phyloP scores from a whole-genome alignment of 2,797 vertebrate species.

The Alfaro cultratus region DNA sequence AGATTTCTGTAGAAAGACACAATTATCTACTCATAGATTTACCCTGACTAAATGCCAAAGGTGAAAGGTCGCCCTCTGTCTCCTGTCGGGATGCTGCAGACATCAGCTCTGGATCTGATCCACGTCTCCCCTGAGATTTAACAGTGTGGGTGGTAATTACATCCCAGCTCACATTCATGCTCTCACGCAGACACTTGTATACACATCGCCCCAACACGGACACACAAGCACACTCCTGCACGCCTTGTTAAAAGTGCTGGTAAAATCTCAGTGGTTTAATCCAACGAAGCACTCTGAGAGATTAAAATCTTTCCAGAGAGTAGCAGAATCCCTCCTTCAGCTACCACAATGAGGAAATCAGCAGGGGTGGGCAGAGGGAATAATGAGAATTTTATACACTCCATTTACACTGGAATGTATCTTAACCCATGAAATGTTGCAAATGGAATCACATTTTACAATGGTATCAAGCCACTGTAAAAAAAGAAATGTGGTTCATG shows the following conservation, averaged over 20 bases:
- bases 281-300: conserved; percentile 41
- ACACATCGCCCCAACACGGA: conserved; percentile 13
- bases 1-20: conserved; percentile 19
- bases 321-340: conserved; percentile 26
- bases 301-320: conserved; percentile 40
- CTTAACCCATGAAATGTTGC: conserved; percentile 15
- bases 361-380: conserved; percentile 45
- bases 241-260: conserved; percentile 11
- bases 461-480: conserved; percentile 5
- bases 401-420: conserved; percentile 55
- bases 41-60: conserved; percentile 38
- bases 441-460: conserved; percentile 6
- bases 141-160: conserved; percentile 69
- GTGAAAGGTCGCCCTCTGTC: conserved; percentile 59
- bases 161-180: conserved; percentile 15
- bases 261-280: conserved; percentile 29
- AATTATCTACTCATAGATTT: conserved; percentile 25
- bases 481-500: neutral
- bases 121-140: conserved; percentile 46
- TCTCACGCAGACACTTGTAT: neutral
- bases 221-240: conserved; percentile 11
- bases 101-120: conserved; percentile 59
- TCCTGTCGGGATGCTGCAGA: conserved; percentile 53
- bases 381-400: conserved; percentile 42
- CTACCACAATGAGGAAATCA: conserved; percentile 13